Conservation (phyloP, 1,140 invertebrate genomes). For the Bombus difficillimus region DNA sequence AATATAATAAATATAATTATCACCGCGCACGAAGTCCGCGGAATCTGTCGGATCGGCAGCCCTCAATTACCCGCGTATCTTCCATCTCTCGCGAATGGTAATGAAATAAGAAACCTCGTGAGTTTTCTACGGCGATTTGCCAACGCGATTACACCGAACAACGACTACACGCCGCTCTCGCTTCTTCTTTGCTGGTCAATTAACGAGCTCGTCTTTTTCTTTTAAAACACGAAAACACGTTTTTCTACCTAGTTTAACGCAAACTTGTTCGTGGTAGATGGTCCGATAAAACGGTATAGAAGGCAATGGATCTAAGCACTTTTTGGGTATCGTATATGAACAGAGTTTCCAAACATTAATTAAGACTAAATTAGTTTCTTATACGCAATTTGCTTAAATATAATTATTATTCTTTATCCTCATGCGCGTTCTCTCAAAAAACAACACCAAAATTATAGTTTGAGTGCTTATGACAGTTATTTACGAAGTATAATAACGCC, state of each 20-base stretch:
- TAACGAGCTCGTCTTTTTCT: neutral
- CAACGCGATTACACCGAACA: neutral
- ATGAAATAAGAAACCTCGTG: slow-evolving; percentile 3
- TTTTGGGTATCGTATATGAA: neutral
- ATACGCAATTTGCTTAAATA: neutral
- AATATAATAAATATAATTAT: slow-evolving; percentile 41
- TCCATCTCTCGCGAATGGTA: neutral
- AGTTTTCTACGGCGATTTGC: neutral
- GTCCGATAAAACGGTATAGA: no score
- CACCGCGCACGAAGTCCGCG: neutral
- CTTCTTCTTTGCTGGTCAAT: neutral
- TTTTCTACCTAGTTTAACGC: neutral
- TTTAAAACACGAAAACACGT: neutral
- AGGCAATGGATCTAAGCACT: neutral
- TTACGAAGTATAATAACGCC: neutral
- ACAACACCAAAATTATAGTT: neutral
- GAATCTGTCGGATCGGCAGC: neutral
- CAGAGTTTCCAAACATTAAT: neutral
- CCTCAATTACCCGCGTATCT: slow-evolving; percentile 24
- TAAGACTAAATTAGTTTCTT: neutral
- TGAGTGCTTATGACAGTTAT: neutral
- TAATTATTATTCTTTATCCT: neutral
- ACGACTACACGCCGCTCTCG: neutral
- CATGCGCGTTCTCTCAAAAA: neutral
- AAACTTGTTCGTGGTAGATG: neutral